Evolutionary conservation across 2,797 vertebrate species (phyloP).

Genomic region (Paramormyrops hopkinsi): DNA sequence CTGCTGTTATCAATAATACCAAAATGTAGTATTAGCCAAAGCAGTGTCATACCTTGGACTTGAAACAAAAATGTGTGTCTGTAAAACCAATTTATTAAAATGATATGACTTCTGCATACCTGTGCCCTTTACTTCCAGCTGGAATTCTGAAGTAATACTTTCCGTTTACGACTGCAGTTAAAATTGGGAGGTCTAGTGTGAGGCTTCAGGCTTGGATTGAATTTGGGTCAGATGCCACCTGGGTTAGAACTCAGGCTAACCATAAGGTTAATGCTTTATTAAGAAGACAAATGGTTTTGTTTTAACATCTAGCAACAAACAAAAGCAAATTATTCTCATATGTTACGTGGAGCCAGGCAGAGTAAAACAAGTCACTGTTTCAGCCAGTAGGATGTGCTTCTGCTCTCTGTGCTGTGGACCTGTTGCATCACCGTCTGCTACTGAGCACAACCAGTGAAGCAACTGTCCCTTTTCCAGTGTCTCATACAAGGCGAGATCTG

Average conservation of each 20-base stretch:
- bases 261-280: neutral
- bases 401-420: neutral
- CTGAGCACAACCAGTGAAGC: neutral
- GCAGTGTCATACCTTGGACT: neutral
- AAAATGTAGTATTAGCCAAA: neutral
- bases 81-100: neutral
- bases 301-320: neutral
- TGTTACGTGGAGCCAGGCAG: neutral
- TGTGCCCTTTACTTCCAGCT: neutral
- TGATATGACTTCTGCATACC: neutral
- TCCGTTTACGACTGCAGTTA: neutral
- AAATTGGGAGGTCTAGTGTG: neutral
- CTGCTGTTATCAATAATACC: neutral
- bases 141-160: neutral
- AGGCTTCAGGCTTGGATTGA: neutral
- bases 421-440: neutral
- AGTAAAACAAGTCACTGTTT: neutral
- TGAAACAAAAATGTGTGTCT: neutral
- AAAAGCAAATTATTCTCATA: neutral
- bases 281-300: neutral
- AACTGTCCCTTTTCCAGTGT: neutral
- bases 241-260: neutral
- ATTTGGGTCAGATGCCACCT: neutral
- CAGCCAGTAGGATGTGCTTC: neutral
- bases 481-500: neutral